phyloP scores from a whole-genome alignment of 2,888 invertebrate species.

The Dynastes tityus region DNA sequence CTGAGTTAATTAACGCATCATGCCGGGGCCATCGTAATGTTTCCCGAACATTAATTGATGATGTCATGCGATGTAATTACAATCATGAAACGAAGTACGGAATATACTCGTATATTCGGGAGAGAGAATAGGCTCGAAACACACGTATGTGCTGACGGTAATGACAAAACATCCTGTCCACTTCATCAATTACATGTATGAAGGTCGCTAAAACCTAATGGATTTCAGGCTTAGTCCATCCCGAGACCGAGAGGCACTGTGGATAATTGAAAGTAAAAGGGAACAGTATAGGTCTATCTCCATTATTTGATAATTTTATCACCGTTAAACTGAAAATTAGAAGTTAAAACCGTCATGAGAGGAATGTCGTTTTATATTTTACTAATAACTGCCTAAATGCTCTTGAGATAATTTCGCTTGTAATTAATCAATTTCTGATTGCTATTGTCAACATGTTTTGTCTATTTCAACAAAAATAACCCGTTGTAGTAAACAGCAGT shows the following conservation, averaged over 20 bases:
- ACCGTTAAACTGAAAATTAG: not conserved
- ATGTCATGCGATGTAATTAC: constrained; percentile 58
- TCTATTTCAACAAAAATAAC: no score
- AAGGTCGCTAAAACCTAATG: constrained; percentile 39
- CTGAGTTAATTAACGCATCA: constrained; percentile 57
- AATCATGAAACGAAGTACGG: constrained; percentile 34
- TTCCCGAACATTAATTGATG: constrained; percentile 63
- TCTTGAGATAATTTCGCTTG: not conserved
- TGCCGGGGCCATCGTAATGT: constrained; percentile 46
- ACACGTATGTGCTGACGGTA: not conserved
- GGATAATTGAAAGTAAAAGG: constrained; percentile 22
- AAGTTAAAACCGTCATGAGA: not conserved
- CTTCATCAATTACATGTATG: constrained; percentile 28
- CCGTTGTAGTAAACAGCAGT: no score
- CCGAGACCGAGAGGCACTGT: not conserved
- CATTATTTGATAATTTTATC: not conserved
- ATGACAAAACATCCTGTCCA: constrained; percentile 40
- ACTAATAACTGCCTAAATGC: no score
- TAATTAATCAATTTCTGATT: no score
- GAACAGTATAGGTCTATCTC: not conserved
- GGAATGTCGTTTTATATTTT: no score
- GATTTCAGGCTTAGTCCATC: constrained; percentile 20
- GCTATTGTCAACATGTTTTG: no score
- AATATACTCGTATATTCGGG: not conserved
- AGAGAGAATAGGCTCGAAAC: constrained; percentile 3